phyloP scores from a whole-genome alignment of 2,113 vertebrate species.

The Mormyrus iriodes region DNA sequence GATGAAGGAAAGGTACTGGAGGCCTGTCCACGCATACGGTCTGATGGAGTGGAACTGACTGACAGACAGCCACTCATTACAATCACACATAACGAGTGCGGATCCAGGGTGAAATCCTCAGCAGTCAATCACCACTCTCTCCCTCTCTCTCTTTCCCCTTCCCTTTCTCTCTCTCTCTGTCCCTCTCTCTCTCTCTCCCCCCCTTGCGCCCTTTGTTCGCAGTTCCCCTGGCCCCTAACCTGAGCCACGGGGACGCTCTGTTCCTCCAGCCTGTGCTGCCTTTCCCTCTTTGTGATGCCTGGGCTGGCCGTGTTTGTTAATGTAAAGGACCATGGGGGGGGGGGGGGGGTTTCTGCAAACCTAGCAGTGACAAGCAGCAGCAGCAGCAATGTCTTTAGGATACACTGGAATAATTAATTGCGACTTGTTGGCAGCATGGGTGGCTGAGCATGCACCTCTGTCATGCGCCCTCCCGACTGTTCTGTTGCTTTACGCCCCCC shows the following conservation, averaged over 20 bases:
- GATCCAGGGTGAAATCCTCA: background rate
- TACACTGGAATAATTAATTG: background rate
- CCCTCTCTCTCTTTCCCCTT: background rate
- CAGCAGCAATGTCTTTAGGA: background rate
- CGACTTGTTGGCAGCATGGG: background rate
- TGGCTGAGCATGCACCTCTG: background rate
- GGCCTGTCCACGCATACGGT: background rate
- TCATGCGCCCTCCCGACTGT: background rate
- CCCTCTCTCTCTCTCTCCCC: background rate
- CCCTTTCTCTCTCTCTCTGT: background rate
- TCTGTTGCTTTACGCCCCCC: background rate
- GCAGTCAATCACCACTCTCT: conserved; percentile 4
- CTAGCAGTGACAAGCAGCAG: background rate
- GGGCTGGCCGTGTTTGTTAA: background rate
- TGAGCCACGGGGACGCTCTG: background rate
- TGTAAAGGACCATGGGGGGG: background rate
- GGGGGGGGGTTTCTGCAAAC: background rate
- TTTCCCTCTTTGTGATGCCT: background rate
- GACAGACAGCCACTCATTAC: conserved; percentile 24
- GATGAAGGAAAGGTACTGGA: background rate
- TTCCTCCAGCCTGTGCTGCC: background rate
- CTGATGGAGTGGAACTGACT: conserved; percentile 2
- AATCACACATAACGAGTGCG: background rate
- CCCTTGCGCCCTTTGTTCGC: background rate
- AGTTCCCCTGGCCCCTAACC: background rate